Base-by-base conservation (phyloP, 2,888 invertebrate genomes). In the Eumacrocentrus americanus region DNA sequence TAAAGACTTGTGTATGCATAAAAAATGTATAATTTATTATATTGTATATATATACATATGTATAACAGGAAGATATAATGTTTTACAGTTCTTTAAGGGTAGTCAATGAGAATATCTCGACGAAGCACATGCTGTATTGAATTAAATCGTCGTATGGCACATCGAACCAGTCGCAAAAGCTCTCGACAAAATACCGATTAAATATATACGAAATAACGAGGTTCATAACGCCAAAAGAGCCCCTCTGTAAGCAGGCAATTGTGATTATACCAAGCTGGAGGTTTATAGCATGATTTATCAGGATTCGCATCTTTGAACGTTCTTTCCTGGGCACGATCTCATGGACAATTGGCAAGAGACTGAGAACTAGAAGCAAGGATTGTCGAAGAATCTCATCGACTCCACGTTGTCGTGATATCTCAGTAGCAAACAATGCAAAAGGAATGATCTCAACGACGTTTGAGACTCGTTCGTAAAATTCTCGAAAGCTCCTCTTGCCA, bases 121-220 rank as follows among this genome's bases (percentile, higher is more conserved):
- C 72, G 58, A 80, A 80, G 51, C 75, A 75, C 3, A 78, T 61
- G 50, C 75, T 75, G 65, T 80, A 80, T 44, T 80, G 80, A 0
- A 73, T 71, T 2, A 80, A 58, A 61, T 79, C 80, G 38, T 70
- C 70, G 52, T 79, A 75, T 14, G 80, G 79, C 25, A 80, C 77
- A 52, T 76, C 79, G 47, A 73, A 77, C 42, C 70, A 72, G 66
- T 80, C 79, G 65, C 77, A 78, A 54, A 80, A 75, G 51, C 76
- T 76, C 62, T 79, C 78, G 18, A 75, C 72, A 47, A 75, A 70
- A 58, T 75, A 79, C 42, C 76, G 72, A 47, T 75, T 70, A 2
- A 80, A 68, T 12, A 68, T 63, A 35, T 75, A 77, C 2, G 80
- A 78, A 35, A 67, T 68, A 0, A 73, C 73, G n/a, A 80, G 66